phyloP scores from a whole-genome alignment of 2,113 vertebrate species.

The Cheilinus undulatus region DNA sequence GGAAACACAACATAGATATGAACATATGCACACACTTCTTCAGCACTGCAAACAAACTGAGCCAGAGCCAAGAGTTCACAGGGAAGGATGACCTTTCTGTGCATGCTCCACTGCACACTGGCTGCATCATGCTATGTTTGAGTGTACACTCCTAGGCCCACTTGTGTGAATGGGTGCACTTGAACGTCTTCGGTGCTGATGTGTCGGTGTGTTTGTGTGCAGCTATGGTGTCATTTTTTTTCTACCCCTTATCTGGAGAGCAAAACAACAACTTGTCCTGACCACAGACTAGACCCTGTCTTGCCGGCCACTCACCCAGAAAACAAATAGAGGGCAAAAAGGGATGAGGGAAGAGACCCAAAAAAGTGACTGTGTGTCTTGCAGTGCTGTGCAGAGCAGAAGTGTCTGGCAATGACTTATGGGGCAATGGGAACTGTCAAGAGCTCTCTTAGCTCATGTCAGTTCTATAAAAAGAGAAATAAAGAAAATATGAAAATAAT shows the following conservation, averaged over 20 bases:
- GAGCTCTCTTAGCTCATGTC: slow-evolving; percentile 45
- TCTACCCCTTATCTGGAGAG: slow-evolving; percentile 27
- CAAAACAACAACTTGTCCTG: slow-evolving; percentile 54
- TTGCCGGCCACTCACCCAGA: slow-evolving; percentile 61
- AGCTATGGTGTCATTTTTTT: slow-evolving; percentile 30
- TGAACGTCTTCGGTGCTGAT: slow-evolving; percentile 12
- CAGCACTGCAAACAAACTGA: slow-evolving; percentile 31
- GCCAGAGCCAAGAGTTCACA: slow-evolving; percentile 17
- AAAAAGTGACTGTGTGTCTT: slow-evolving; percentile 30
- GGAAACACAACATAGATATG: too few species aligned
- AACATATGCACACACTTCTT: slow-evolving; percentile 13
- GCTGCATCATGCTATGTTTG: slow-evolving; percentile 20
- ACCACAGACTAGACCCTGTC: slow-evolving; percentile 54
- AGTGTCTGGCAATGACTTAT: slow-evolving; percentile 36
- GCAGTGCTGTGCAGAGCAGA: slow-evolving; percentile 20
- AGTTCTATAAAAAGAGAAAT: slow-evolving; percentile 47
- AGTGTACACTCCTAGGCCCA: slow-evolving; percentile 4
- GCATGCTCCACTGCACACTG: slow-evolving; percentile 34
- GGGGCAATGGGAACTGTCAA: slow-evolving; percentile 57
- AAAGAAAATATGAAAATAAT: slow-evolving; percentile 47
- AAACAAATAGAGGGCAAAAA: slow-evolving; percentile 55
- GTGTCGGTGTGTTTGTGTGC: slow-evolving; percentile 12
- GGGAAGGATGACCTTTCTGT: slow-evolving; percentile 37
- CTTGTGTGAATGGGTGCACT: slow-evolving; percentile 23
- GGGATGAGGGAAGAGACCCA: slow-evolving; percentile 33